A percentile compares a stretch with the other conserved stretches of the same genome.
Evolutionary conservation across 2,888 invertebrate species (phyloP).

Genomic region (Cancer borealis): DNA sequence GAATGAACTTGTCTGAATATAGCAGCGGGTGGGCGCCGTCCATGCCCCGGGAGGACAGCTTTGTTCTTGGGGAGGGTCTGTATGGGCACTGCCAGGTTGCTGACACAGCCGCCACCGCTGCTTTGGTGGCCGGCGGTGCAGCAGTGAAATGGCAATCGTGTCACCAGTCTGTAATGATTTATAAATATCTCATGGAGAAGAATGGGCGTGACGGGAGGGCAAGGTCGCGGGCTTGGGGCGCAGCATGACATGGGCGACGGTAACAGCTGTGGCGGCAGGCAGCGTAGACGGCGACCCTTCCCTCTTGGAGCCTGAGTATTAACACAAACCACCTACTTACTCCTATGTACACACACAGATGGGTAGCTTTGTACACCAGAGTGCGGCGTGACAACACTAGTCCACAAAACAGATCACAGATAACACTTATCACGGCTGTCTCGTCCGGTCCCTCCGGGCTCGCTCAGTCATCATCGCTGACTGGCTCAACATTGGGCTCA

Average conservation of each 20-base stretch:
- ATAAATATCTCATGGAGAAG: conserved; percentile 59
- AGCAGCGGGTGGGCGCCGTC: conserved; percentile 69
- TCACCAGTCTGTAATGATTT: conserved; percentile 58
- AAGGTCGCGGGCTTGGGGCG: conserved; percentile 40
- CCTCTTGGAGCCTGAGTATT: conserved; percentile 77
- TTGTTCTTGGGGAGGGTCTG: conserved; percentile 69
- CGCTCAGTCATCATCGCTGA: conserved; percentile 77
- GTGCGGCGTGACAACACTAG: conserved; percentile 75
- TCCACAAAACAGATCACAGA: conserved; percentile 77
- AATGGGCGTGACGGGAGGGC: conserved; percentile 43
- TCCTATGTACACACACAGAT: conserved; percentile 73
- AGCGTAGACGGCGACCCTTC: conserved; percentile 58
- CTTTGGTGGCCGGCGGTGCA: conserved; percentile 54
- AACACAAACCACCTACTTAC: conserved; percentile 76
- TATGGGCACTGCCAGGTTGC: conserved; percentile 62
- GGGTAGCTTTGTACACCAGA: conserved; percentile 76
- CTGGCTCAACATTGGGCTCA: conserved; percentile 77
- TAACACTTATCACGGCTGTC: conserved; percentile 77
- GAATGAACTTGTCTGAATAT: conserved; percentile 75
- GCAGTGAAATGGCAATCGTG: conserved; percentile 62
- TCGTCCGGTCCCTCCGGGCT: conserved; percentile 64
- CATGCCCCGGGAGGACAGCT: conserved; percentile 65
- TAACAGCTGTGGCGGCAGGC: conserved; percentile 47
- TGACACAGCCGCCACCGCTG: conserved; percentile 53
- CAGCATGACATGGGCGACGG: conserved; percentile 24